Evolutionary conservation across 2,888 invertebrate species (phyloP), one percentile per base, ranked within the genome.

Genomic region (Perithous albicinctus): DNA sequence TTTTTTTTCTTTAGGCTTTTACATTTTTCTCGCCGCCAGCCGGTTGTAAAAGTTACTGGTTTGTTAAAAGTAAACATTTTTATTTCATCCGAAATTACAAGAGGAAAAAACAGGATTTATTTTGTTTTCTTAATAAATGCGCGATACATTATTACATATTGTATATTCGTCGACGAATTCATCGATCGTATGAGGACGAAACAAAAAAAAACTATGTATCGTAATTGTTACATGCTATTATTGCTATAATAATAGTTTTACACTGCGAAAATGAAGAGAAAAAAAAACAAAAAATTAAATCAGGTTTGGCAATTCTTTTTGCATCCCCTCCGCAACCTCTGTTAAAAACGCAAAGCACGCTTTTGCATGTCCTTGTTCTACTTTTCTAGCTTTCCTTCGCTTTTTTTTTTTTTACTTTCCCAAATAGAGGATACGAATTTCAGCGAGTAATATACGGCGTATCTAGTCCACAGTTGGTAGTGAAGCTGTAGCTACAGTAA

Each of bases 381-480:
- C 23, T 67, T n/a, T n/a, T 63, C 20, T 51, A 26, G 48, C 38
- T 70, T 54, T 69, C 48, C n/a, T 43, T 18, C 23, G 12, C 15
- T 63, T 20, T 32, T n/a, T 29, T 67, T 1, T 8, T n/a, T n/a
- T n/a, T n/a, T n/a, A n/a, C n/a, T n/a, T 69, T 64, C 8, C 15
- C 18, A 15, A 26, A 12, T 18, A 18, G 66, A 18, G 18, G 20
- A 3, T n/a, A 56, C 23, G 20, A 20, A 23, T 74, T 69, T 23
- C 75, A 35, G 56, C 43, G 74, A 69, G 74, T 85, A 85, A 85
- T 83, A 82, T 56, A 63, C 82, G 75, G 51, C 41, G 72, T 85
- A 76, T 86, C 54, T 84, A 91, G 91, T 85, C 88, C 83, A 87
- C 89, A 87, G 89, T 81, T 84, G 85, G 84, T 80, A 88, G 85